Evolutionary conservation across 1,140 invertebrate species (phyloP), one percentile per base, ranked within the genome.

Genomic region (Oryctes rhinoceros): DNA sequence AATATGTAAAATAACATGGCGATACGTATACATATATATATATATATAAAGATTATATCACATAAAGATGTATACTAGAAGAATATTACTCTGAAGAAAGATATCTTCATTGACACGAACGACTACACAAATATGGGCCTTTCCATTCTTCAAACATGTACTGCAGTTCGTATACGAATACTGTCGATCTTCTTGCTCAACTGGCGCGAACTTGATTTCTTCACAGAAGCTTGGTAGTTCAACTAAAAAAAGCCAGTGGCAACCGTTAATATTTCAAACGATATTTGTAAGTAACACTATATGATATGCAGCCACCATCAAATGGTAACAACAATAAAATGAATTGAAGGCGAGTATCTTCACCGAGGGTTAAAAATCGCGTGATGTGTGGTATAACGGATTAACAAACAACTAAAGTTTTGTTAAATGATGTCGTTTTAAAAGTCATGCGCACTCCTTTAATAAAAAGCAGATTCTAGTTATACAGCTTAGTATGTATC

Each of bases 101-200:
- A n/a, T 20, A 30, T 20, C 62, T 20, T 30, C n/a, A 67, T 30
- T 18, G 62, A 18, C 24, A n/a, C 24, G 6, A 30, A 9, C 62
- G 48, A 71, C 20, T 71, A 71, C 65, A 71, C 65, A 71, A 71
- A 71, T 18, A 71, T 37, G 20, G 65, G n/a, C 5, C 35, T 71
- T 13, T 71, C 20, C 65, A 10, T 71, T 71, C 24, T 71, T 71
- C 48, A 78, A 13, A 78, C 76, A 37, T 78, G 76, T 30, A 78
- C 48, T 10, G 47, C 76, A 30, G 76, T 78, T 62, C 76, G 47
- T 53, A 78, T 59, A 62, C 76, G 76, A 11, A 59, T 48, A 78
- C 49, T 78, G 24, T 78, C 49, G 47, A 59, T 78, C 24, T 78
- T 78, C 49, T 78, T 76, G 4, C 15, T 76, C 18, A 49, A 47